These are phyloP conservation scores for Quiscalus mexicanus DNA, from an alignment of 2,113 vertebrate species.

Conservation along the genomic window DNA sequence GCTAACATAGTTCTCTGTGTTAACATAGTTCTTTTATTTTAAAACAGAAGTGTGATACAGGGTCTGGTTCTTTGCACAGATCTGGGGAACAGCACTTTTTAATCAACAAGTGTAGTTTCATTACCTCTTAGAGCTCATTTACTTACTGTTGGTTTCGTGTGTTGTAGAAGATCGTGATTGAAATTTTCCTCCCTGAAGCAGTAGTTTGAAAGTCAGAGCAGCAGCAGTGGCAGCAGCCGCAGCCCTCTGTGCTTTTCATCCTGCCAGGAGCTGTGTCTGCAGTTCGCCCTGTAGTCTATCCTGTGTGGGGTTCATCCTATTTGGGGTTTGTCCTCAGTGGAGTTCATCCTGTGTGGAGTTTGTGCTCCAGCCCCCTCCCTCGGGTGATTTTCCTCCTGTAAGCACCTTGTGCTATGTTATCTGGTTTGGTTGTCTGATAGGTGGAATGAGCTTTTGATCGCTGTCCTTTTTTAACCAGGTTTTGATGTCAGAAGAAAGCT, in stretches of 20 bases:
- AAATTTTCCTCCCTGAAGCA: neutral
- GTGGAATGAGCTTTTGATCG: neutral
- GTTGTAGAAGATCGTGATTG: neutral
- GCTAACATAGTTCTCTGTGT: neutral
- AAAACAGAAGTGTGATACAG: neutral
- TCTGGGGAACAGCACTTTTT: neutral
- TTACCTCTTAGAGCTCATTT: neutral
- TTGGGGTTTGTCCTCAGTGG: too few species aligned
- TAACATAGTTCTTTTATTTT: neutral
- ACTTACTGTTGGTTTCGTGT: neutral
- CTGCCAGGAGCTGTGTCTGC: neutral
- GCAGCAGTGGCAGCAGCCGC: neutral
- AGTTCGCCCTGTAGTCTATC: neutral
- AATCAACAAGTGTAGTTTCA: neutral
- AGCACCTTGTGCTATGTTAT: neutral
- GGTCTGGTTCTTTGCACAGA: neutral
- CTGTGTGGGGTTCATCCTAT: neutral
- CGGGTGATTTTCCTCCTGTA: accelerated
- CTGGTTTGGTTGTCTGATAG: neutral
- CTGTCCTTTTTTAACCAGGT: neutral
- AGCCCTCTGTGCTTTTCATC: neutral
- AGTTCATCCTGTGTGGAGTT: neutral
- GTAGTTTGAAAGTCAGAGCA: neutral
- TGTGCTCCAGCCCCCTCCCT: neutral
- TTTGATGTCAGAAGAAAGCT: constrained; percentile 5